Percentiles rank a stretch among this genome's conserved stretches.
phyloP scores from a whole-genome alignment of 1,140 invertebrate genomes.

The Lordiphosa clarofinis region DNA sequence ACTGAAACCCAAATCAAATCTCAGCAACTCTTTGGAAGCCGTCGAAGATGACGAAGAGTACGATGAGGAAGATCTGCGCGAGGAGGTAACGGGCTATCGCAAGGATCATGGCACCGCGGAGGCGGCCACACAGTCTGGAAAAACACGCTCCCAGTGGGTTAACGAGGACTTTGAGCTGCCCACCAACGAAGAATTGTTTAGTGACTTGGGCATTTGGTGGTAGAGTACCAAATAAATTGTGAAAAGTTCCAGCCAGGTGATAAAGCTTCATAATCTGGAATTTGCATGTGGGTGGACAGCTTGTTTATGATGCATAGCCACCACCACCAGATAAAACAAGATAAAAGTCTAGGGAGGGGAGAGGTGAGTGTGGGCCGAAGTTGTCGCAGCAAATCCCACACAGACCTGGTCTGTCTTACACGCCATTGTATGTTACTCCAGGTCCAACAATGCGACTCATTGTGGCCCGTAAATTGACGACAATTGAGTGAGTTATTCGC shows the following conservation, averaged over 20 bases:
- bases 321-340: conserved; percentile 51
- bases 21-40: conserved; percentile 60
- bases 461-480: conserved; percentile 58
- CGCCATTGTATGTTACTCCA: conserved; percentile 20
- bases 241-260: conserved; percentile 1
- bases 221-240: conserved; percentile 39
- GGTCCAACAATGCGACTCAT: conserved; percentile 51
- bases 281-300: conserved; percentile 40
- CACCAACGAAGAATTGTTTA: conserved; percentile 71
- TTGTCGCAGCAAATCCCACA: conserved; percentile 49
- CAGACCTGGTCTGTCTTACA: conserved; percentile 3
- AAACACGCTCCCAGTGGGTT: conserved; percentile 61
- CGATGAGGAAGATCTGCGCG: conserved; percentile 69
- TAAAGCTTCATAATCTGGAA: conserved; percentile 45
- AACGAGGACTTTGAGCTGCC: conserved; percentile 75
- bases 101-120: conserved; percentile 56
- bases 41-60: conserved; percentile 73
- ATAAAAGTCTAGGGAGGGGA: conserved; percentile 37
- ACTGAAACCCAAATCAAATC: conserved; percentile 21
- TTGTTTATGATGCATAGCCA: conserved; percentile 64
- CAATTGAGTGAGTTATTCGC: conserved; percentile 49
- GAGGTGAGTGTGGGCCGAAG: conserved; percentile 24
- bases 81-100: conserved; percentile 61
- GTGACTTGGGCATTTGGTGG: conserved; percentile 77
- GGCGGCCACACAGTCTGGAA: neutral